A percentile compares a stretch with the other conserved stretches of the same genome.
Conservation (phyloP, 2,113 vertebrate species). For the Oreocharis arfaki region DNA sequence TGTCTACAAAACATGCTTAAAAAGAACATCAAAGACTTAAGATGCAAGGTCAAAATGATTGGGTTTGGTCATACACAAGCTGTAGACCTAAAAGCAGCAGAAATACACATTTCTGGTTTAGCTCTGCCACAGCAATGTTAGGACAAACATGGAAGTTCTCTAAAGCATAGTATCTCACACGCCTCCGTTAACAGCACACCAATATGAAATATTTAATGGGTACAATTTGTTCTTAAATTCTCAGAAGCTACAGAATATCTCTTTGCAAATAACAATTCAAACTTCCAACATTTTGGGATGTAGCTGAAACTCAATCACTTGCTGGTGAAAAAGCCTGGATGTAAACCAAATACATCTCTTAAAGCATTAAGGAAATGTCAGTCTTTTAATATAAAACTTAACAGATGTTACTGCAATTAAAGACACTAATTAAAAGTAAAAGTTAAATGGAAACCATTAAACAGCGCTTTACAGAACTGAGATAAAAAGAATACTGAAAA, state of each 20-base stretch:
- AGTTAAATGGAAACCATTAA: not conserved
- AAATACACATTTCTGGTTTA: not conserved
- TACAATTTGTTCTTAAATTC: not conserved
- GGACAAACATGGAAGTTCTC: not conserved
- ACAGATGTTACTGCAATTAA: not conserved
- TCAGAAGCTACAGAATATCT: not conserved
- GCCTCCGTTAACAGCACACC: not conserved
- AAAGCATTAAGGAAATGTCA: not conserved
- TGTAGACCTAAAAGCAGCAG: not conserved
- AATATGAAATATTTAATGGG: not conserved
- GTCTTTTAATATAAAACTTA: not conserved
- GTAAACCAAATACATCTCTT: not conserved
- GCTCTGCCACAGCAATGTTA: not conserved
- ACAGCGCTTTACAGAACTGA: accelerated
- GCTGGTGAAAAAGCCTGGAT: not conserved
- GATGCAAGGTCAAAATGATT: not conserved
- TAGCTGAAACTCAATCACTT: not conserved
- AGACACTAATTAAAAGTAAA: not conserved
- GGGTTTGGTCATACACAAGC: not conserved
- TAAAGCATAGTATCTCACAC: accelerated
- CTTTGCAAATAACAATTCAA: not conserved
- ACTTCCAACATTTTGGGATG: not conserved
- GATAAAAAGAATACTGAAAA: not conserved
- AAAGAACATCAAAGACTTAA: not conserved
- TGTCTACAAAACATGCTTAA: not conserved